These are phyloP conservation scores for Thyatira batis DNA, from an alignment of 2,888 invertebrate genomes.

Conservation along the genomic window DNA sequence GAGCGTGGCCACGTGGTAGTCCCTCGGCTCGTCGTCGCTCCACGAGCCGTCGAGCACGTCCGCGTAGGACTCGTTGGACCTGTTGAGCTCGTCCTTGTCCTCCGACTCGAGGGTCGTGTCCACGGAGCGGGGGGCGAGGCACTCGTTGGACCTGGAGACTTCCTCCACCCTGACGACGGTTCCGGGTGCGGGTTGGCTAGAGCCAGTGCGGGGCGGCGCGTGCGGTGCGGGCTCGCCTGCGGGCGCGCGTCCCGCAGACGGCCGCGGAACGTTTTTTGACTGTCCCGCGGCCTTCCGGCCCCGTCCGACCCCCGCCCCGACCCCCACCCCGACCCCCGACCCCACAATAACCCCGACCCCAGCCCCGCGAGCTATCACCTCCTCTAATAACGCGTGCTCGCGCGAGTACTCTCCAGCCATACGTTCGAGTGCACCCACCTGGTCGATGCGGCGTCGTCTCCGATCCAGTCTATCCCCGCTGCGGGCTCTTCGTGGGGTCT, in stretches of 20 bases:
- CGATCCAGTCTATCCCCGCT: constrained; percentile 16
- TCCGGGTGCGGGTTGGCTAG: constrained; percentile 41
- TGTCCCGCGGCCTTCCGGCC: constrained; percentile 27
- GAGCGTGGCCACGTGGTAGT: constrained; percentile 33
- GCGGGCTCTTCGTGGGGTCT: constrained; percentile 14
- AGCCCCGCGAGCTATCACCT: constrained; percentile 85
- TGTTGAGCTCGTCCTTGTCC: constrained; percentile 59
- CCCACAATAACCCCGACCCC: constrained; percentile 28
- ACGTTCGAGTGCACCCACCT: constrained; percentile 43
- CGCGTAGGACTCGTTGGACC: constrained; percentile 77
- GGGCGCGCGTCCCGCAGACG: constrained; percentile 86
- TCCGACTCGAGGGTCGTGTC: constrained; percentile 67
- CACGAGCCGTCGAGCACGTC: constrained; percentile 69
- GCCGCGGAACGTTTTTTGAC: constrained; percentile 89
- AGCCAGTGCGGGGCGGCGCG: constrained; percentile 63
- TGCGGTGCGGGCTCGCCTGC: constrained; percentile 79
- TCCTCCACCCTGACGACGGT: constrained; percentile 37
- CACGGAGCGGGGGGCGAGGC: constrained; percentile 61
- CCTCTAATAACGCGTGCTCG: constrained; percentile 78
- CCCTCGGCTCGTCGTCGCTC: constrained; percentile 52
- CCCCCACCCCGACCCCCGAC: constrained; percentile 21
- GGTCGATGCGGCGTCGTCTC: constrained; percentile 1
- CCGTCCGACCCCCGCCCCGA: constrained; percentile 28
- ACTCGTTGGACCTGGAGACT: constrained; percentile 66
- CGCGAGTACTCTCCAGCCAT: constrained; percentile 53